Percentiles rank a stretch among this genome's conserved stretches.
Evolutionary conservation across 2,888 invertebrate genomes (phyloP).

Genomic region (Cephus nigrinus): DNA sequence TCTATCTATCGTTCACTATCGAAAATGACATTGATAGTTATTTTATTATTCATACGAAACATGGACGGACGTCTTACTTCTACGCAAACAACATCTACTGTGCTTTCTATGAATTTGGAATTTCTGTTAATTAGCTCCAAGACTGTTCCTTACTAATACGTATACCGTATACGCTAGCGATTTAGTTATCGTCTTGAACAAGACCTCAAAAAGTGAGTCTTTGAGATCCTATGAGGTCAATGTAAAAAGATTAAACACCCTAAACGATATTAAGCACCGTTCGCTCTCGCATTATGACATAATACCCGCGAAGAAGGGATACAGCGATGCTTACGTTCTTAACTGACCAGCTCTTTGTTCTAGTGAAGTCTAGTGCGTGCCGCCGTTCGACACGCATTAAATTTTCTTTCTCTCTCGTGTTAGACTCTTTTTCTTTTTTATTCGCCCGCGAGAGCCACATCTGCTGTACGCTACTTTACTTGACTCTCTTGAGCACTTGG

Average conservation of each 20-base stretch:
- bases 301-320: background rate
- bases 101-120: background rate
- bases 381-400: background rate
- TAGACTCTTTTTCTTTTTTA: background rate
- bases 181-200: background rate
- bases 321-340: background rate
- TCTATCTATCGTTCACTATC: background rate
- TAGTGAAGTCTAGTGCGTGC: slow-evolving; percentile 2
- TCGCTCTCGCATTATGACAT: background rate
- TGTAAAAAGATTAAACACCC: background rate
- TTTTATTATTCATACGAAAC: background rate
- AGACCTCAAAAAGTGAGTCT: background rate
- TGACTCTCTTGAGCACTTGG: background rate
- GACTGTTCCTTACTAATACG: background rate
- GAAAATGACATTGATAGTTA: background rate
- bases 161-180: background rate
- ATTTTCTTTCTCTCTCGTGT: background rate
- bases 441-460: slow-evolving; percentile 1
- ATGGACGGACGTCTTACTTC: background rate
- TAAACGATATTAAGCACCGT: background rate
- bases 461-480: background rate
- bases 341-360: slow-evolving; percentile 7
- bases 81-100: background rate
- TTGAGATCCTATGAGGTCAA: background rate
- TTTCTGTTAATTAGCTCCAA: background rate